A percentile compares a stretch with the other conserved stretches of the same genome.
Evolutionary conservation across 2,888 invertebrate species (phyloP).

Genomic region (Rotaria macrura): DNA sequence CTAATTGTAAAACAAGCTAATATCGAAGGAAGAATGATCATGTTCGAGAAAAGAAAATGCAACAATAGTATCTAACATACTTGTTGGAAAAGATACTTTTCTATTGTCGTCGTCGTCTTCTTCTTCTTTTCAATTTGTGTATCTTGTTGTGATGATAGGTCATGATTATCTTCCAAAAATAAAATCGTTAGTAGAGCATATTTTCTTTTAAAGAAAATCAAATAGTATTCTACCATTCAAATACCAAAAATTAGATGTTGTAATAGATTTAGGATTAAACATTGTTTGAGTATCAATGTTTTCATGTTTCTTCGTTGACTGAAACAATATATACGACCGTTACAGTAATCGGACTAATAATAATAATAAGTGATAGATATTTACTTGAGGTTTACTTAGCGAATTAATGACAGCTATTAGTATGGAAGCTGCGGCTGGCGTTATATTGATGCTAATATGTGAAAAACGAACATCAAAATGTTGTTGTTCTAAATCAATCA

Average conservation of each 20-base stretch:
- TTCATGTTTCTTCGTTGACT: constrained; percentile 46
- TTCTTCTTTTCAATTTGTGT: neutral
- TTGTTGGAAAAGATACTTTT: neutral
- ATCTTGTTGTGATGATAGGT: neutral
- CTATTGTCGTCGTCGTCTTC: too few relatives aligned
- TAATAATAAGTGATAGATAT: neutral
- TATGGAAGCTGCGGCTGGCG: constrained; percentile 75
- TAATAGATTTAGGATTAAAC: constrained; percentile 62
- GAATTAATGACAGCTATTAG: constrained; percentile 62
- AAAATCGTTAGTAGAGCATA: neutral
- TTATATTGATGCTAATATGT: constrained; percentile 70
- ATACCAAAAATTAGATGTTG: constrained; percentile 68
- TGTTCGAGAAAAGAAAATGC: too few relatives aligned
- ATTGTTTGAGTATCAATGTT: constrained; percentile 59
- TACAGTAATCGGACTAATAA: neutral
- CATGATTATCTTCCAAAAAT: neutral
- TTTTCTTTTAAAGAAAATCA: neutral
- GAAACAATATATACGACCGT: neutral
- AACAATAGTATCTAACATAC: neutral
- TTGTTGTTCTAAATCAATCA: constrained; percentile 58
- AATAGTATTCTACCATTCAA: constrained; percentile 3
- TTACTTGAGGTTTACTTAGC: constrained; percentile 54
- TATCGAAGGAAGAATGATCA: constrained; percentile 36
- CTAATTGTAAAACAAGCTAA: neutral
- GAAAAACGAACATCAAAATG: constrained; percentile 69